phyloP scores from a whole-genome alignment of 2,797 vertebrate species.

The Danionella dracula region DNA sequence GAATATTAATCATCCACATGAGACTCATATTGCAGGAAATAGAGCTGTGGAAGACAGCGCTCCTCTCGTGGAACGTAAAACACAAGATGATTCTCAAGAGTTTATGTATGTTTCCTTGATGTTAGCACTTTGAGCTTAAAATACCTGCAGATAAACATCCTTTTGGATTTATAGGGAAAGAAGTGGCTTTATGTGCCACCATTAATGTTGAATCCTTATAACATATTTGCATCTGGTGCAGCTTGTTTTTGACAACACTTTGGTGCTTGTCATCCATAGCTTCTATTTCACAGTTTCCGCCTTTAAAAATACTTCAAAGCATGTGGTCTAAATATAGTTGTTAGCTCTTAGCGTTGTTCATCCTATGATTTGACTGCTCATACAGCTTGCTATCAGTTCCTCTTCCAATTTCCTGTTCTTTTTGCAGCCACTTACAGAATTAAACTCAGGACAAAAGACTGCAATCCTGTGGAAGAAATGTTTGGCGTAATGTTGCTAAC shows the following conservation, averaged over 20 bases:
- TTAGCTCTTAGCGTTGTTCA: background rate
- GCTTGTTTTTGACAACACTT: background rate
- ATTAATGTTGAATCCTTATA: background rate
- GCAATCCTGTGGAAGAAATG: slow-evolving; percentile 26
- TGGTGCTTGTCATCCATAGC: background rate
- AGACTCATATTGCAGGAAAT: slow-evolving; percentile 6
- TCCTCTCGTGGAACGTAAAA: background rate
- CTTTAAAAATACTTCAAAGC: slow-evolving; percentile 9
- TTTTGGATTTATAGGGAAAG: background rate
- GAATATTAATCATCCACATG: slow-evolving; percentile 27
- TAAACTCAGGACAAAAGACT: slow-evolving; percentile 16
- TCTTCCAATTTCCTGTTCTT: slow-evolving; percentile 12
- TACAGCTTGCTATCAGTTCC: background rate
- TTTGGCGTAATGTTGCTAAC: slow-evolving; percentile 43
- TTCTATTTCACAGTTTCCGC: background rate
- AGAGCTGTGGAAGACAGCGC: background rate
- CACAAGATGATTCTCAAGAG: background rate
- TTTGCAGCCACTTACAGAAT: slow-evolving; percentile 2
- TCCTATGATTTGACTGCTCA: background rate
- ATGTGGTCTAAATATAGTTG: slow-evolving; percentile 5
- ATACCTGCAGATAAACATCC: background rate
- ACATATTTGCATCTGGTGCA: background rate
- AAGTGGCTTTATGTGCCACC: background rate
- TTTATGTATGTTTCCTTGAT: background rate
- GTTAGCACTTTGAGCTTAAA: background rate